phyloP scores from a whole-genome alignment of 2,888 invertebrate species.

The Nipponacmea schrenckii region DNA sequence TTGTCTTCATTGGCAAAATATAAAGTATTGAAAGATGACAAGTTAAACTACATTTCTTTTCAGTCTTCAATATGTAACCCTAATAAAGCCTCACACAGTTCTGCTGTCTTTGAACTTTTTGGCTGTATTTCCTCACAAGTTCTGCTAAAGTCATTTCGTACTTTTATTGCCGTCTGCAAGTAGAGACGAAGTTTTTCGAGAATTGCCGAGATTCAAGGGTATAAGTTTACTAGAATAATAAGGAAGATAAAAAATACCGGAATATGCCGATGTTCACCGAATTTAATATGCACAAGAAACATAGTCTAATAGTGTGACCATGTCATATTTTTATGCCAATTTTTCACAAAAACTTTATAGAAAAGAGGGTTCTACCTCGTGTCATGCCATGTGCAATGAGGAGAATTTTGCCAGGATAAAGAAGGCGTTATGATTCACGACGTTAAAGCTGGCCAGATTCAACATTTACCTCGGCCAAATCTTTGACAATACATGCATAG shows the following conservation, averaged over 20 bases:
- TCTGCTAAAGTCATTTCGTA: not conserved
- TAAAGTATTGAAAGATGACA: not conserved
- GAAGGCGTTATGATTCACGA: no score
- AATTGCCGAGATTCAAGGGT: not conserved
- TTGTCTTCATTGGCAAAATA: not conserved
- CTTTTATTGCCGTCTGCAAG: constrained; percentile 8
- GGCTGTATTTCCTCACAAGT: constrained; percentile 1
- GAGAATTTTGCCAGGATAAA: not conserved
- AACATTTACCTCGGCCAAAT: no score
- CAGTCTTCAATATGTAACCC: not conserved
- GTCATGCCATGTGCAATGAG: not conserved
- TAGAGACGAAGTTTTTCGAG: constrained; percentile 1
- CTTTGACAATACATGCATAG: no score
- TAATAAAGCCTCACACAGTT: not conserved
- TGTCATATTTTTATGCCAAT: no score
- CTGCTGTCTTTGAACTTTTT: constrained; percentile 5
- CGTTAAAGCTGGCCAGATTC: no score
- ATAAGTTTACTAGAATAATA: no score
- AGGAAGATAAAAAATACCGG: no score
- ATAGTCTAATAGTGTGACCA: no score
- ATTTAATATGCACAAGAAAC: no score
- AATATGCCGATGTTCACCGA: no score
- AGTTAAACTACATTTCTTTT: not conserved
- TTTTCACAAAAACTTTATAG: not conserved
- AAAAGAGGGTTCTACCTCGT: not conserved